A percentile compares a stretch with the other conserved stretches of the same genome.
Evolutionary conservation across 2,888 invertebrate genomes (phyloP).

Genomic region (Coenonympha glycerion): DNA sequence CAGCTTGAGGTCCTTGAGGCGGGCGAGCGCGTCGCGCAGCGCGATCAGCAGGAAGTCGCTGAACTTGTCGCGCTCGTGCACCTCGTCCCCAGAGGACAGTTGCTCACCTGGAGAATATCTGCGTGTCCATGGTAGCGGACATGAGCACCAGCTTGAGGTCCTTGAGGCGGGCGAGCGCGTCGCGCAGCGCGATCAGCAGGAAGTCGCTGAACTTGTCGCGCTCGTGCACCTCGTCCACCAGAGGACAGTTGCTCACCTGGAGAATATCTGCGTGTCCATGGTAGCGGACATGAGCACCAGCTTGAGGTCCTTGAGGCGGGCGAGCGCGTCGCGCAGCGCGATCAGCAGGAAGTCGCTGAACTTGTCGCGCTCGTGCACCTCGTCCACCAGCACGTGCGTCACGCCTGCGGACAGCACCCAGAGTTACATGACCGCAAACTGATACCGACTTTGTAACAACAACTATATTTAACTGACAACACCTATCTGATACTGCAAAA

Average conservation of each 20-base stretch:
- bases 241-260: too few species aligned
- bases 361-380: constrained; percentile 96
- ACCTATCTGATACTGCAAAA: too few species aligned
- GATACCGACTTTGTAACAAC: too few species aligned
- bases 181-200: constrained; percentile 88
- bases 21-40: constrained; percentile 82
- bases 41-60: constrained; percentile 94
- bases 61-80: constrained; percentile 95
- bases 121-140: constrained; percentile 94
- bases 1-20: constrained; percentile 83
- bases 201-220: constrained; percentile 95
- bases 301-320: constrained; percentile 82
- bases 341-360: constrained; percentile 95
- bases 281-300: constrained; percentile 97
- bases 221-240: constrained; percentile 97
- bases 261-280: constrained; percentile 87
- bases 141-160: constrained; percentile 90
- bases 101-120: constrained; percentile 82
- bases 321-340: constrained; percentile 84
- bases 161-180: constrained; percentile 81
- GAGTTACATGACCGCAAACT: too few species aligned
- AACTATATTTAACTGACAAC: too few species aligned
- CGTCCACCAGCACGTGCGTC: constrained; percentile 93
- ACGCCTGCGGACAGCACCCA: constrained; percentile 78
- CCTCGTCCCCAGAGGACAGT: constrained; percentile 95